A percentile compares a stretch with the other conserved stretches of the same genome.
phyloP scores from a whole-genome alignment of 2,797 vertebrate species.

The Sternarchorhynchus goeldii region DNA sequence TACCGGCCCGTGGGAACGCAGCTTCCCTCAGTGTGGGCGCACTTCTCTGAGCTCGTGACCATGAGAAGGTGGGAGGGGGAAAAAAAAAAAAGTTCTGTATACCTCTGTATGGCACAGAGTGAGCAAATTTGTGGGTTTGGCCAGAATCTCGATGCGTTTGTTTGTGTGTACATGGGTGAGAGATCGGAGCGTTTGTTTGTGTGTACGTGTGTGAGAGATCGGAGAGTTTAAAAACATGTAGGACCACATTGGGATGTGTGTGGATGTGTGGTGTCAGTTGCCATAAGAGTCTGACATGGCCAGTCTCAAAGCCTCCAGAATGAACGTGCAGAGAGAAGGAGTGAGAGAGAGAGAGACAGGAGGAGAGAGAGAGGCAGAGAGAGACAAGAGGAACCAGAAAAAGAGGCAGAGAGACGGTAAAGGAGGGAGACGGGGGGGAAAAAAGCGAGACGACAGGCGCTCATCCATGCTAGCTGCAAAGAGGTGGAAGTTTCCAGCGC shows the following conservation, averaged over 20 bases:
- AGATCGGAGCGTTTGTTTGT: too few species aligned
- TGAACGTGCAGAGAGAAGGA: slow-evolving; percentile 55
- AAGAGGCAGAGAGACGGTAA: too few species aligned
- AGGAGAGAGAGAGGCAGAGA: slow-evolving; percentile 42
- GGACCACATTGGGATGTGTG: neutral
- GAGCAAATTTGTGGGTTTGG: neutral
- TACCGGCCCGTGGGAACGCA: slow-evolving; percentile 32
- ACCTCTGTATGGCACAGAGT: slow-evolving; percentile 3
- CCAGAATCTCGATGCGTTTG: neutral
- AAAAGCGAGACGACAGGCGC: too few species aligned
- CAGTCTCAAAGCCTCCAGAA: slow-evolving; percentile 63
- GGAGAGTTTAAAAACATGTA: neutral
- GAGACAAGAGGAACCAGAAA: neutral
- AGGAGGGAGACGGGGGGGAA: too few species aligned
- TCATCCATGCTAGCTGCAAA: too few species aligned
- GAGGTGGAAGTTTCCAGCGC: too few species aligned
- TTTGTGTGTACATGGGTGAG: too few species aligned
- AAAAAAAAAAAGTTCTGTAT: neutral
- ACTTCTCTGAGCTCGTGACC: slow-evolving; percentile 34
- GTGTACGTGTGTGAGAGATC: neutral
- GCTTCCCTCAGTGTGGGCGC: slow-evolving; percentile 41
- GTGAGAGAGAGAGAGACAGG: slow-evolving; percentile 10
- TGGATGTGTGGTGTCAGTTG: neutral
- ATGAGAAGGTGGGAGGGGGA: slow-evolving; percentile 17
- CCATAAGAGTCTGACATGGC: slow-evolving; percentile 52